Evolutionary conservation across 2,888 invertebrate genomes (phyloP), one percentile per base, ranked within the genome.

Genomic region (Beris chalybata): DNA sequence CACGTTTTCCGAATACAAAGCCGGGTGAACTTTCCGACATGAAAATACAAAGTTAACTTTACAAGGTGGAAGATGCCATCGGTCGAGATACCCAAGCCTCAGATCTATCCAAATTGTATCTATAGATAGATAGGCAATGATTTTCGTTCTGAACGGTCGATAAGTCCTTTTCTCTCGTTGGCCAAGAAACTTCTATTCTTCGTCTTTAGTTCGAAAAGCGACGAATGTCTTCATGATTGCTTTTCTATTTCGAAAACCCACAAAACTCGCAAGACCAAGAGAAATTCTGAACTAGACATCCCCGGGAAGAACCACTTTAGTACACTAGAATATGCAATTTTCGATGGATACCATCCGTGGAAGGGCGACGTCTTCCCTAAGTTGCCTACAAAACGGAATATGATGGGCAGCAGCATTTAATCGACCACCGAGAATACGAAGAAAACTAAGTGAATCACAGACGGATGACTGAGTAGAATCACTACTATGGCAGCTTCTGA

Each of bases 401-500:
- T 32, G 59, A n/a, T 59, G 59, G 59, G 59, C 61, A 61, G 38
- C 50, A 61, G 52, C 61, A 50, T 61, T 61, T 52, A 63, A 56
- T 55, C 61, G 56, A 50, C 66, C 66, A 66, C 52, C 15, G 48
- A 59, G 66, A 66, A 54, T 15, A 59, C 44, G 53, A 55, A 58
- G 45, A 65, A 32, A 61, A 61, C 52, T 61, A 68, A 68, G 68
- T 66, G 68, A 68, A 68, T 68, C 68, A 68, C 66, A 66, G 66
- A 68, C 66, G 68, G 68, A 68, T 68, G 66, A 58, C 66, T 68
- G 68, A 68, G 66, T 61, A 56, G 68, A 68, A 68, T 66, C 63
- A 68, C 66, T 66, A 68, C 45, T 68, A 61, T 22, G 22, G 22
- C 22, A 22, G 22, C 65, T 68, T 59, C 47, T 59, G 59, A 3